Base-by-base conservation (phyloP, 2,113 vertebrate species). In the Pseudopodoces humilis region DNA sequence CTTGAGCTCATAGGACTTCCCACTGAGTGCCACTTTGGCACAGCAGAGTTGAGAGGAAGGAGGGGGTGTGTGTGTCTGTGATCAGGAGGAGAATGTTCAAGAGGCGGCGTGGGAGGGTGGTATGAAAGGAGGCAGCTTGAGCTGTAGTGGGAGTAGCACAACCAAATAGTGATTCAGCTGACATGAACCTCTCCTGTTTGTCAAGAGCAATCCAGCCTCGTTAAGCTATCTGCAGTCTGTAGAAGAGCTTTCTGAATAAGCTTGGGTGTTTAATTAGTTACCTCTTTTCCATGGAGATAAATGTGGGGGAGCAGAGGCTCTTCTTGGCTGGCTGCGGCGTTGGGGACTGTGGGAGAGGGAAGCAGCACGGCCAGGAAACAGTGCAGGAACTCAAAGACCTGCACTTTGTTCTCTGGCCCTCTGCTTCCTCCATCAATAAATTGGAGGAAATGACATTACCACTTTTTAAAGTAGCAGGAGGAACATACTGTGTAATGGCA, bases 401-500 rank as follows among this genome's bases (percentile, higher is more conserved):
- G 30, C 2, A 11, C 86, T 93, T 95, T 96, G 91, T 96, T 97
- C 82, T 77, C 55, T 10, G 1, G 52, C 78, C 70, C 59, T 90
- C 56, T 19, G 84, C 90, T 96, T 97, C 95, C 95, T 91, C 86
- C 78, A 67, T 39, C 5, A 0, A 33, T 83, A 90, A 94, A 95
- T 88, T 65, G 91, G 67, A 95, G 94, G 93, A 96, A 96, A 91
- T 94, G 11, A 93, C 93, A 86, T 59, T 74, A 86, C 75, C 59
- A 20, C 82, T 80, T 87, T 69, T 33, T 91, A 65, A 86, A 82
- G 62, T 9, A 82, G 62, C 58, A 76, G 77, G 59, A 95, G 92
- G 83, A 94, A 63, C 41, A 23, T 25, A 43, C 55, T 67, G 43
- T 77, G 71, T 39, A 31, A 39, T 17, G 67, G 41, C 55, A 87